Conservation (phyloP, 2,797 vertebrate species). For the Typhlichthys subterraneus region DNA sequence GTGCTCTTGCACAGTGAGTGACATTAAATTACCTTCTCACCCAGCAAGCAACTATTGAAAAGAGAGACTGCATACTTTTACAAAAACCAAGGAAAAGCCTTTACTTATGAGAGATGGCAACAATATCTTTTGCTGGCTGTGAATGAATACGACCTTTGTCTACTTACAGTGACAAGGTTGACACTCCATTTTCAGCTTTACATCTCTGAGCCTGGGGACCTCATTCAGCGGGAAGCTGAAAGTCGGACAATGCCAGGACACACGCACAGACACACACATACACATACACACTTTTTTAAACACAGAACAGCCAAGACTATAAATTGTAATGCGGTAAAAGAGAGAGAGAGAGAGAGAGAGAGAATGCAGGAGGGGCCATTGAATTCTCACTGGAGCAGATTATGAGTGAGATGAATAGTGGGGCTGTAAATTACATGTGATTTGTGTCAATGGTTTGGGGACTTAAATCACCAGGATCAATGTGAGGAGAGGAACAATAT, state of each 20-base stretch:
- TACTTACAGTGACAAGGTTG: slow-evolving; percentile 35
- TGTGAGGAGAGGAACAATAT: slow-evolving; percentile 55
- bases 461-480: slow-evolving; percentile 70
- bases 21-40: not conserved
- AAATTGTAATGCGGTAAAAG: slow-evolving; percentile 57
- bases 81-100: slow-evolving; percentile 13
- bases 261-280: too few relatives aligned
- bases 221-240: slow-evolving; percentile 40
- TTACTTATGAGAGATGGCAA: slow-evolving; percentile 31
- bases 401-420: slow-evolving; percentile 58
- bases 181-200: slow-evolving; percentile 54
- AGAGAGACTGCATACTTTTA: slow-evolving; percentile 7
- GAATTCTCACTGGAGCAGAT: slow-evolving; percentile 67
- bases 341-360: slow-evolving; percentile 19
- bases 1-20: not conserved
- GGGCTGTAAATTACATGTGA: slow-evolving; percentile 69
- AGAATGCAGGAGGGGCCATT: slow-evolving; percentile 51
- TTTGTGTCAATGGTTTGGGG: slow-evolving; percentile 61
- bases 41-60: slow-evolving; percentile 6
- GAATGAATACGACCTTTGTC: slow-evolving; percentile 51
- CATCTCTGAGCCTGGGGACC: slow-evolving; percentile 20
- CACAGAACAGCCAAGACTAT: slow-evolving; percentile 34
- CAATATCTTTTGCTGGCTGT: slow-evolving; percentile 34
- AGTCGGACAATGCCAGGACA: slow-evolving; percentile 30
- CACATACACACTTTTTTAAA: slow-evolving; percentile 30